phyloP scores from a whole-genome alignment of 2,797 vertebrate species.

The Tenualosa ilisha region DNA sequence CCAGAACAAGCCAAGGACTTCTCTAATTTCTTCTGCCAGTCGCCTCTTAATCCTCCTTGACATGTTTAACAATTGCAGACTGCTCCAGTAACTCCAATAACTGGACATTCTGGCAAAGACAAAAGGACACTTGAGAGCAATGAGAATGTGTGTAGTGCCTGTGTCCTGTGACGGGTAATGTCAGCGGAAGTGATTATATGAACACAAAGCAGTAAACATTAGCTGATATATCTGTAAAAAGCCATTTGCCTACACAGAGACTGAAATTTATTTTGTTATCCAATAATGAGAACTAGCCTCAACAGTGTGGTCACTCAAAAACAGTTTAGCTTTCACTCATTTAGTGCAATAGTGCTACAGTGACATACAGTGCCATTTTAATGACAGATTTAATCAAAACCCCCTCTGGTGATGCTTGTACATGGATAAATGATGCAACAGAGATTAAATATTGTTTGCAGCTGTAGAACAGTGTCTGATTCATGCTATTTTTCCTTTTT shows the following conservation, averaged over 20 bases:
- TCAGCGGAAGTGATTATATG: neutral
- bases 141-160: conserved; percentile 24
- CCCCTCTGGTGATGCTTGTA: neutral
- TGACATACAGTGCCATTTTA: neutral
- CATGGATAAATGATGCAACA: conserved; percentile 41
- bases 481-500: conserved; percentile 15
- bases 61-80: conserved; percentile 48
- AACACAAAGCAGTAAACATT: neutral
- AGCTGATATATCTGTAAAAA: neutral
- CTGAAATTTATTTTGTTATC: neutral
- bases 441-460: conserved; percentile 36
- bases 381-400: neutral
- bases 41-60: conserved; percentile 44
- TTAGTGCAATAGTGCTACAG: neutral
- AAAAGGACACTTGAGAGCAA: neutral
- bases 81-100: conserved; percentile 17
- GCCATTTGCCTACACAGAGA: neutral
- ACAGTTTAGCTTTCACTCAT: neutral
- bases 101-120: conserved; percentile 36
- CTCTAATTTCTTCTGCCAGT: conserved; percentile 36
- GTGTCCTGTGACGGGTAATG: neutral
- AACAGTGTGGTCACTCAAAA: neutral
- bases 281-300: neutral
- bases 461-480: conserved; percentile 29
- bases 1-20: conserved; percentile 31